These are phyloP conservation scores for Hylaeus anthracinus DNA, from an alignment of 1,140 invertebrate genomes.

Conservation along the genomic window DNA sequence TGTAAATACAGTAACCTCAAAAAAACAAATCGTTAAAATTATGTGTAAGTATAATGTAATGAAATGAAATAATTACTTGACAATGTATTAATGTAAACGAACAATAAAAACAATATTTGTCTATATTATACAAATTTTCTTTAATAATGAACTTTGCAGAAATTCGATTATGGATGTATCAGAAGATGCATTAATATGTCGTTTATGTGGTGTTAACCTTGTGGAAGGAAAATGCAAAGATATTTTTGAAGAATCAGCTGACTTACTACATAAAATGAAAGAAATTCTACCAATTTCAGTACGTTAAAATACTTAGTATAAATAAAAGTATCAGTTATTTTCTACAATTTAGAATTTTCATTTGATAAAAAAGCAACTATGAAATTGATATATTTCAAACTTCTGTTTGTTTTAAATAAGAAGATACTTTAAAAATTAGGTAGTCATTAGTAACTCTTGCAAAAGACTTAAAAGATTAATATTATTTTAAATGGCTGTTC, in stretches of 20 bases:
- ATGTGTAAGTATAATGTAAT: slow-evolving; percentile 32
- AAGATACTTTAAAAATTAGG: background rate
- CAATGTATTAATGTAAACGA: background rate
- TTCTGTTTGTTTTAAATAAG: background rate
- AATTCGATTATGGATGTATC: slow-evolving; percentile 37
- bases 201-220: slow-evolving; percentile 46
- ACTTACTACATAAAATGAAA: slow-evolving; percentile 58
- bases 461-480: background rate
- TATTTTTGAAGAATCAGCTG: slow-evolving; percentile 48
- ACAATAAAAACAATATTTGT: background rate
- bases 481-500: slow-evolving; percentile 33
- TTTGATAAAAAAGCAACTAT: background rate
- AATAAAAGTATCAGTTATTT: background rate
- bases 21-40: slow-evolving; percentile 17
- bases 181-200: slow-evolving; percentile 37
- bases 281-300: slow-evolving; percentile 56
- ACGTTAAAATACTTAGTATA: slow-evolving; percentile 34
- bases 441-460: background rate
- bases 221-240: slow-evolving; percentile 15
- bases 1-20: slow-evolving; percentile 12
- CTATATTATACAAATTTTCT: background rate
- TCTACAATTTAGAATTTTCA: background rate
- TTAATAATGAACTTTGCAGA: slow-evolving; percentile 26
- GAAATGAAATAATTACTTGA: background rate
- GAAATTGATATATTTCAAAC: background rate